A percentile compares a stretch with the other conserved stretches of the same genome.
These are phyloP conservation scores for Torymus texanus DNA, from an alignment of 2,888 invertebrate species.

Conservation along the genomic window DNA sequence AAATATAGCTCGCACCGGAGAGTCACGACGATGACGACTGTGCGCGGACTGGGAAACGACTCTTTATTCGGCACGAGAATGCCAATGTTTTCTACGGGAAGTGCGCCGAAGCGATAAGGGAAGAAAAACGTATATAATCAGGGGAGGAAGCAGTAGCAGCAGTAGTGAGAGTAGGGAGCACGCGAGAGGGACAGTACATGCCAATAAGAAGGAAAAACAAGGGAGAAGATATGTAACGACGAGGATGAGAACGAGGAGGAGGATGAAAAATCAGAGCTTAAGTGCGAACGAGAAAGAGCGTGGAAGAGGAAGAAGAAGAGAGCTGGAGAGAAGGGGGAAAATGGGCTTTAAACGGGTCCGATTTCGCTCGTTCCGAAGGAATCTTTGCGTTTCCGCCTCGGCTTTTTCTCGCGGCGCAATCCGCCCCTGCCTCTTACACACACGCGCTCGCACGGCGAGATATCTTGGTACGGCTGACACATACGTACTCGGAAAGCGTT, in stretches of 20 bases:
- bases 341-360: slow-evolving; percentile 33
- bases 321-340: neutral
- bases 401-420: neutral
- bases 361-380: slow-evolving; percentile 27
- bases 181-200: neutral
- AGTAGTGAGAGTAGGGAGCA: no score
- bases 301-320: neutral
- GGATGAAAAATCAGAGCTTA: slow-evolving; percentile 21
- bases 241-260: neutral
- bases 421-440: neutral
- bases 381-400: slow-evolving; percentile 20
- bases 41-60: no score
- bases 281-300: slow-evolving; percentile 15
- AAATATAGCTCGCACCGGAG: no score
- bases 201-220: neutral
- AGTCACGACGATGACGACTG: no score
- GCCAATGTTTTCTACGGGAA: no score
- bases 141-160: no score
- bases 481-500: slow-evolving; percentile 6
- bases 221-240: neutral
- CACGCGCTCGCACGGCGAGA: neutral
- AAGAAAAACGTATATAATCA: no score
- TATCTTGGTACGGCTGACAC: neutral
- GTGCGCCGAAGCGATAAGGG: no score
- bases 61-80: no score